Conservation (phyloP, 1,140 invertebrate genomes). For the Acromyrmex charruanus region DNA sequence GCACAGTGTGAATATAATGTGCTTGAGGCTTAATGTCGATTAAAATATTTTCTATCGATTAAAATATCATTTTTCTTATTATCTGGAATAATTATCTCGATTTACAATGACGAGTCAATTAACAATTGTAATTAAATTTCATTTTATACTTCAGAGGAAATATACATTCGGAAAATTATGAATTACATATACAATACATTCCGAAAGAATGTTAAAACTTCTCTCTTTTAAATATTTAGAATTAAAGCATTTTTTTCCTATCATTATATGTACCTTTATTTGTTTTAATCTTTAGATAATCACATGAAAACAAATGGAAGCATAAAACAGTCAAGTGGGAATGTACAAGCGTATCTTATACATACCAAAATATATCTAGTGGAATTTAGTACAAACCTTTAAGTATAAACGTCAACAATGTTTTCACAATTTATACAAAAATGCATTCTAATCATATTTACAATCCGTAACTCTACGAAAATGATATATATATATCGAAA, state of each 20-base stretch:
- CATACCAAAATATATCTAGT: slow-evolving; percentile 56
- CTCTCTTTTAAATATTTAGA: slow-evolving; percentile 17
- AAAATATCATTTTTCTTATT: slow-evolving; percentile 4
- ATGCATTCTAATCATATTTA: slow-evolving; percentile 67
- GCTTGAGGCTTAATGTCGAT: not conserved
- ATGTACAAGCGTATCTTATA: slow-evolving; percentile 54
- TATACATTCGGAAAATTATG: not conserved
- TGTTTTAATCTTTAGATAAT: not conserved
- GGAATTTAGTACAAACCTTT: slow-evolving; percentile 56
- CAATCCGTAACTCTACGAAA: slow-evolving; percentile 56
- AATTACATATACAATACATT: too few species aligned
- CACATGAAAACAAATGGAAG: slow-evolving; percentile 60
- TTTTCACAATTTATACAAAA: slow-evolving; percentile 63
- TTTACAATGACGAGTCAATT: not conserved
- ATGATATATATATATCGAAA: not conserved
- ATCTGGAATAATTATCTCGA: not conserved
- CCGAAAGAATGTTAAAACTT: not conserved
- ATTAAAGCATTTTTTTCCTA: slow-evolving; percentile 42
- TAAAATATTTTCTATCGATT: not conserved
- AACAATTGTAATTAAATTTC: not conserved
- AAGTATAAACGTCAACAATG: slow-evolving; percentile 45
- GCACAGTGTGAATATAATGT: not conserved
- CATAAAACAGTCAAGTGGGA: slow-evolving; percentile 57
- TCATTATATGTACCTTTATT: not conserved
- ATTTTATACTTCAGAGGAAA: not conserved